phyloP scores from a whole-genome alignment of 2,113 vertebrate species.

The Rattus rattus region DNA sequence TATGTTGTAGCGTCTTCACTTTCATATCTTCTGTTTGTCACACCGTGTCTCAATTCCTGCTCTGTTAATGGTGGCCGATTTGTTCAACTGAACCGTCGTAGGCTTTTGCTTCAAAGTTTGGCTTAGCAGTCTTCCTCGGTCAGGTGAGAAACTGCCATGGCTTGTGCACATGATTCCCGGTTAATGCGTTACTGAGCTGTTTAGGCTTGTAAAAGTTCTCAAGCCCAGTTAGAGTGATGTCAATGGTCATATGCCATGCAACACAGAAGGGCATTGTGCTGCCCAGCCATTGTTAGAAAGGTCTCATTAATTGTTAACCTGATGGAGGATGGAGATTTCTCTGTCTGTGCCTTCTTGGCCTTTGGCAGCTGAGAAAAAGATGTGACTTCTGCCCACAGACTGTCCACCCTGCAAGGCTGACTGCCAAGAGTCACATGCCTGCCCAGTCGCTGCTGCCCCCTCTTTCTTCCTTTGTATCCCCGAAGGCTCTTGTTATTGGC shows the following conservation, averaged over 20 bases:
- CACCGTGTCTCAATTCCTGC: background rate
- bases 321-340: constrained; percentile 44
- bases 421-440: constrained; percentile 78
- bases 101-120: constrained; percentile 45
- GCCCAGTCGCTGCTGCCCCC: constrained; percentile 41
- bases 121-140: background rate
- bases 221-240: background rate
- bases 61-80: background rate
- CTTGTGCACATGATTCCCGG: constrained; percentile 7
- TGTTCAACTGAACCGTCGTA: constrained; percentile 52
- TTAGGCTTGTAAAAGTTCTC: constrained; percentile 14
- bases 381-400: constrained; percentile 46
- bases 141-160: constrained; percentile 14
- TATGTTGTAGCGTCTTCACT: background rate
- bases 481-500: constrained; percentile 68
- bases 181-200: constrained; percentile 63
- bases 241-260: constrained; percentile 22
- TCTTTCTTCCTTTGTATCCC: constrained; percentile 63
- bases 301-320: constrained; percentile 70
- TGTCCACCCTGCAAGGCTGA: background rate
- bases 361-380: constrained; percentile 58
- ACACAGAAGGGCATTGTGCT: constrained; percentile 34
- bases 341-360: constrained; percentile 41
- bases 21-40: constrained; percentile 1
- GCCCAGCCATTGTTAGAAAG: constrained; percentile 66